A percentile compares a stretch with the other conserved stretches of the same genome.
phyloP scores from a whole-genome alignment of 2,888 invertebrate species.

The Stratiomys singularior region DNA sequence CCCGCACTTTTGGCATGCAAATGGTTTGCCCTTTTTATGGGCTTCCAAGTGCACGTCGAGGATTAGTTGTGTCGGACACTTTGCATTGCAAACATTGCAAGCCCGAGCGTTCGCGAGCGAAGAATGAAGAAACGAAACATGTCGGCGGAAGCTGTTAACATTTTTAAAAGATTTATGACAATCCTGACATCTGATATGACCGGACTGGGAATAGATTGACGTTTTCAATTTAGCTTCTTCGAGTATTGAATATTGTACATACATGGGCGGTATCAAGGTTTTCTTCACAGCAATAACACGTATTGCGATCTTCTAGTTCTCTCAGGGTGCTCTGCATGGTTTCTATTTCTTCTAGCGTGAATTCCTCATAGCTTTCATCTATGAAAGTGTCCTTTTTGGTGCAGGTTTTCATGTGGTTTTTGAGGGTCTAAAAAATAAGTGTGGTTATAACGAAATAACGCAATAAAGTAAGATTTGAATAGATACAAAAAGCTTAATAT shows the following conservation, averaged over 20 bases:
- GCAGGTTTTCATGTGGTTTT: conserved; percentile 62
- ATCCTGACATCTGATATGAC: conserved; percentile 67
- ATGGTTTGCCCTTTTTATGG: conserved; percentile 70
- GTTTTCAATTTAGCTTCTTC: background rate
- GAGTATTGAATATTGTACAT: conserved; percentile 47
- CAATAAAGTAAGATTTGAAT: background rate
- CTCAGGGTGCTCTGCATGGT: background rate
- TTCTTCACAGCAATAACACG: conserved; percentile 65
- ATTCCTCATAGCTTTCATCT: conserved; percentile 23
- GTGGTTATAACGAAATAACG: background rate
- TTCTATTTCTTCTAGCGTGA: conserved; percentile 8
- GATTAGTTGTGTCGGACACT: conserved; percentile 72
- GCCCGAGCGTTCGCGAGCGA: conserved; percentile 70
- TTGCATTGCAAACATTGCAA: conserved; percentile 75
- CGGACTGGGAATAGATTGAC: conserved; percentile 57
- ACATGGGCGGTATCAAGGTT: conserved; percentile 64
- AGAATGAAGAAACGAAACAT: conserved; percentile 77
- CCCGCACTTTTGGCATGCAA: conserved; percentile 74
- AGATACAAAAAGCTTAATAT: too few relatives aligned
- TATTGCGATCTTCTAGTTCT: conserved; percentile 61
- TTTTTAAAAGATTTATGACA: conserved; percentile 81
- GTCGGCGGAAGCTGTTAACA: conserved; percentile 73
- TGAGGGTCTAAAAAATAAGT: conserved; percentile 56
- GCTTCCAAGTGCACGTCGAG: conserved; percentile 76
- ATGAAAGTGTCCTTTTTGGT: conserved; percentile 54